Evolutionary conservation across 2,113 vertebrate species (phyloP).

Genomic region (Pagrus major): DNA sequence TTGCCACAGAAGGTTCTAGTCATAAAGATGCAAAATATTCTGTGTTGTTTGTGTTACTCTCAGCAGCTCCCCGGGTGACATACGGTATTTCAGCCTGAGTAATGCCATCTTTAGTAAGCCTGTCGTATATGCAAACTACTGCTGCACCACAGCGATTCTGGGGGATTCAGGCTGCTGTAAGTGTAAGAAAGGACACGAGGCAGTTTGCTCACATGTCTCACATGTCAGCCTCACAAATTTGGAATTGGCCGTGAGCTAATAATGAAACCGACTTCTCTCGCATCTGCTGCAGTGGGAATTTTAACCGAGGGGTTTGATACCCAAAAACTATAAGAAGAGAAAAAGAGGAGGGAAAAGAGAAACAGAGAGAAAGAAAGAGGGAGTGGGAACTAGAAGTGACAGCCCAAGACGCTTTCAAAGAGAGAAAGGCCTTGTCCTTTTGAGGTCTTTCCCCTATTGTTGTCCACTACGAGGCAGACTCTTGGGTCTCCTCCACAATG

Average conservation of each 20-base stretch:
- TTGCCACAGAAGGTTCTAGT: background rate
- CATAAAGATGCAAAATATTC: constrained; percentile 6
- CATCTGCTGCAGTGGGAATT: constrained; percentile 10
- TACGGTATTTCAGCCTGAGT: constrained; percentile 20
- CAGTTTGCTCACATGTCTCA: constrained; percentile 16
- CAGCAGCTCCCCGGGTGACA: constrained; percentile 1
- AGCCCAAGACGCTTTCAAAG: constrained; percentile 55
- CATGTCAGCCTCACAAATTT: constrained; percentile 17
- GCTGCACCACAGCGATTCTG: background rate
- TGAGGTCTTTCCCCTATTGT: constrained; percentile 68
- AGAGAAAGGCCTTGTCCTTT: constrained; percentile 58
- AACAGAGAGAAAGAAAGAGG: constrained; percentile 20
- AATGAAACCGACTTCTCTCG: constrained; percentile 17
- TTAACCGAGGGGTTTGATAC: constrained; percentile 24
- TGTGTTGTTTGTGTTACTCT: constrained; percentile 7
- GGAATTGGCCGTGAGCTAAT: constrained; percentile 33
- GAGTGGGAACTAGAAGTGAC: constrained; percentile 34
- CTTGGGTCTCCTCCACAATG: constrained; percentile 75
- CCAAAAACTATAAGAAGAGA: constrained; percentile 35
- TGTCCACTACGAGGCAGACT: constrained; percentile 71
- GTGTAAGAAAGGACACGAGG: constrained; percentile 1
- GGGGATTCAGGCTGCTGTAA: background rate
- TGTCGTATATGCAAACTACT: constrained; percentile 24
- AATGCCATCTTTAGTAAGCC: constrained; percentile 26
- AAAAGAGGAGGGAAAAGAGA: constrained; percentile 20